Conservation (phyloP, 2,888 invertebrate genomes). For the Tortricodes alternella region DNA sequence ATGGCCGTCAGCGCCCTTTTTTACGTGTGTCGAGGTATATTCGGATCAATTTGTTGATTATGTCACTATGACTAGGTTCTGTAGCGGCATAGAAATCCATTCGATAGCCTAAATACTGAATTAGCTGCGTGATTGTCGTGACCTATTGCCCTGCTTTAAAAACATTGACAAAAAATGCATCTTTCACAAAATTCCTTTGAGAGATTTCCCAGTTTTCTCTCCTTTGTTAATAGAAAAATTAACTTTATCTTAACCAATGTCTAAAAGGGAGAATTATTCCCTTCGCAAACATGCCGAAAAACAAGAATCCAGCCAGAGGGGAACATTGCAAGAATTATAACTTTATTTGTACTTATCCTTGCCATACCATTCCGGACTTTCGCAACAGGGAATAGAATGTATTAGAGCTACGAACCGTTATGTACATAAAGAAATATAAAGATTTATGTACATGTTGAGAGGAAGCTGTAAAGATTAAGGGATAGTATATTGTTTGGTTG, state of each 20-base stretch:
- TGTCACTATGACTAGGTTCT: too few relatives aligned
- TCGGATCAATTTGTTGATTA: too few relatives aligned
- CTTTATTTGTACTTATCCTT: conserved; percentile 31
- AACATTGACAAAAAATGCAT: too few relatives aligned
- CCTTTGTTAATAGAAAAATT: conserved; percentile 10
- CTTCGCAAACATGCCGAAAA: conserved; percentile 17
- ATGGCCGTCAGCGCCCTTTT: too few relatives aligned
- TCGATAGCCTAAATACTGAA: too few relatives aligned
- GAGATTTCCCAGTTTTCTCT: neutral
- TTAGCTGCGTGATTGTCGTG: too few relatives aligned
- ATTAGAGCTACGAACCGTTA: neutral
- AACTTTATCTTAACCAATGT: conserved; percentile 22
- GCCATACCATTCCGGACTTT: conserved; percentile 5
- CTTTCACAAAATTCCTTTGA: too few relatives aligned
- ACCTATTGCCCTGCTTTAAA: too few relatives aligned
- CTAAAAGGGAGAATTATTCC: conserved; percentile 3
- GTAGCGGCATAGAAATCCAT: too few relatives aligned
- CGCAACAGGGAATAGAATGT: neutral
- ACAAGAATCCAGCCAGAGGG: conserved; percentile 19
- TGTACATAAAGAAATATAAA: neutral
- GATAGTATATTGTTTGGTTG: conserved; percentile 1
- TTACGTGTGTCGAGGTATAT: too few relatives aligned
- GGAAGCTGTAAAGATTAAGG: conserved; percentile 20
- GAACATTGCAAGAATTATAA: conserved; percentile 34
- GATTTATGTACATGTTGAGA: conserved; percentile 9